phyloP scores from a whole-genome alignment of 2,797 vertebrate species.

The Microtus agrestis region DNA sequence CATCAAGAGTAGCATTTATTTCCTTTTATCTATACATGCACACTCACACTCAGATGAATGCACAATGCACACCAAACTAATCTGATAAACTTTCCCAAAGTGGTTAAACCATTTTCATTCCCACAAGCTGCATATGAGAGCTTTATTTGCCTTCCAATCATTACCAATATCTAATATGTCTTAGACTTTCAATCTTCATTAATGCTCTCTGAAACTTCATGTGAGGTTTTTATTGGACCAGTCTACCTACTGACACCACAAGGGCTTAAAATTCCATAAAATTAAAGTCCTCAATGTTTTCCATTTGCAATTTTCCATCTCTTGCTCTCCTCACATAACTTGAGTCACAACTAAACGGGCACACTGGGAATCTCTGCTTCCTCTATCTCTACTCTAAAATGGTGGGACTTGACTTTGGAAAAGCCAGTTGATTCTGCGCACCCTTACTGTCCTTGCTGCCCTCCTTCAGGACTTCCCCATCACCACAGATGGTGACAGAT shows the following conservation, averaged over 20 bases:
- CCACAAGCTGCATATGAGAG: neutral
- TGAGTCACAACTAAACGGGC: neutral
- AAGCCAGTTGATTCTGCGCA: neutral
- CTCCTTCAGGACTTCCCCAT: neutral
- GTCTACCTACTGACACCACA: neutral
- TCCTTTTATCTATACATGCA: constrained; percentile 8
- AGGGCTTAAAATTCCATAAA: neutral
- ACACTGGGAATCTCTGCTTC: neutral
- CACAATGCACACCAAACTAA: constrained; percentile 9
- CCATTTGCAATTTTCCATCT: neutral
- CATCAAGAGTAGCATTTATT: neutral
- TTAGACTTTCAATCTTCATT: constrained; percentile 18
- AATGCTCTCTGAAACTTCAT: neutral
- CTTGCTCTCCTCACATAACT: neutral
- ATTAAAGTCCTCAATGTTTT: neutral
- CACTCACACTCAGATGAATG: neutral
- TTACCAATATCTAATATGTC: neutral
- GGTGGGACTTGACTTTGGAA: neutral
- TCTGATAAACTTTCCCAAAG: neutral
- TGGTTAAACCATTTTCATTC: neutral
- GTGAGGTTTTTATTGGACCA: neutral
- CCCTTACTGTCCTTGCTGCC: neutral
- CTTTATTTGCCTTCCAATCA: neutral
- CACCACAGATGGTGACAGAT: neutral
- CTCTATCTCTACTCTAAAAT: neutral